Conservation (phyloP, 2,797 vertebrate species). For the Spheniscus humboldti region DNA sequence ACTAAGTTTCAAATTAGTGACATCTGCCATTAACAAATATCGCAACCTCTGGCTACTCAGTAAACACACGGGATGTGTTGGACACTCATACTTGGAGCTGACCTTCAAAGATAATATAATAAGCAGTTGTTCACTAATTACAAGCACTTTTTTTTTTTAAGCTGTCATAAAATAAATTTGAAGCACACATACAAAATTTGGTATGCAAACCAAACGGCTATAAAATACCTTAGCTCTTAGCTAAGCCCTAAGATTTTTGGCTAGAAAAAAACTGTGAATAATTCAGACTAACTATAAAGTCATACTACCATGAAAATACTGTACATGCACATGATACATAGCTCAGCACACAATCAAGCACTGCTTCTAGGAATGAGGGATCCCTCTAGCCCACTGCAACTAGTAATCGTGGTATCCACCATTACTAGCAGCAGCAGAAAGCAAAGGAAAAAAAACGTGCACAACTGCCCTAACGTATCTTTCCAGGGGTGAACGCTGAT, state of each 20-base stretch:
- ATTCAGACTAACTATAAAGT: neutral
- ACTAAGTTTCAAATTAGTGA: neutral
- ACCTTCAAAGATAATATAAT: neutral
- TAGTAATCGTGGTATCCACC: neutral
- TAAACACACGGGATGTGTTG: neutral
- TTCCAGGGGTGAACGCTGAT: neutral
- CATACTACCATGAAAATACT: neutral
- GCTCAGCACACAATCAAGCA: neutral
- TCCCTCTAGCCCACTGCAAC: neutral
- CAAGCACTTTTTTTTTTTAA: rapidly evolving
- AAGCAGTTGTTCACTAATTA: neutral
- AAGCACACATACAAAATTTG: neutral
- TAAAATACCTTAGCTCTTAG: neutral
- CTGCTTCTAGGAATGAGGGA: neutral
- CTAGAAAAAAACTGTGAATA: neutral
- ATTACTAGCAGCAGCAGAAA: neutral
- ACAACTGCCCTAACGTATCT: rapidly evolving
- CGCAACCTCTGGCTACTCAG: neutral
- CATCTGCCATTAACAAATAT: neutral
- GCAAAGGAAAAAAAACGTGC: rapidly evolving
- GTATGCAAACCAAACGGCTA: neutral
- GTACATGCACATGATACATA: rapidly evolving
- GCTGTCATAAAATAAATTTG: neutral
- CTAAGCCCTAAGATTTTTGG: neutral
- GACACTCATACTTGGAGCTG: neutral